These are phyloP conservation scores for Nomia melanderi DNA, from an alignment of 1,140 invertebrate genomes.

Conservation along the genomic window DNA sequence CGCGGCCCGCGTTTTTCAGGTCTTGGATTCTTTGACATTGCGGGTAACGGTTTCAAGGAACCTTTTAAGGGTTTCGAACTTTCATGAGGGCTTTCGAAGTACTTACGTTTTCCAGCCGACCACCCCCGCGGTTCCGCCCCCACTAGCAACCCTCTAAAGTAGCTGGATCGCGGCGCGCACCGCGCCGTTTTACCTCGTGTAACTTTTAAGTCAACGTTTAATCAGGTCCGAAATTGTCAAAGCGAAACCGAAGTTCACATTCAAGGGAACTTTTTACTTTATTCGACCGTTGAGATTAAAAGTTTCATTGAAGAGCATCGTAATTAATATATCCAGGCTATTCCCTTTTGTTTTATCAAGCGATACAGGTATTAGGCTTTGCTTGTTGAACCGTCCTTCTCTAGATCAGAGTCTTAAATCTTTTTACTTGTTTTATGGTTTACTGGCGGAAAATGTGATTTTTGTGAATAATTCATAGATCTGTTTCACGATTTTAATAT, in stretches of 20 bases:
- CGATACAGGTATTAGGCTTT: neutral
- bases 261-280: neutral
- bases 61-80: conserved; percentile 5
- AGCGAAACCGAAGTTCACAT: conserved; percentile 18
- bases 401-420: neutral
- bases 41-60: neutral
- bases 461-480: too few species aligned
- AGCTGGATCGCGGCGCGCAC: neutral
- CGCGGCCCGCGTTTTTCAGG: neutral
- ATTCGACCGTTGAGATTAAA: neutral
- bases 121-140: too few species aligned
- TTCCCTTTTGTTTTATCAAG: neutral
- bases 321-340: neutral
- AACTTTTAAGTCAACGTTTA: conserved; percentile 30
- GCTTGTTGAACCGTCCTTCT: neutral
- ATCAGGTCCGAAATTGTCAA: conserved; percentile 32
- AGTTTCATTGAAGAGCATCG: neutral
- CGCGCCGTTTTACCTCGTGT: neutral
- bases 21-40: neutral
- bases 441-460: too few species aligned
- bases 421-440: too few species aligned
- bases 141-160: neutral
- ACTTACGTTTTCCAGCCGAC: neutral
- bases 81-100: neutral
- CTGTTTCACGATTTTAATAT: too few species aligned